phyloP scores from a whole-genome alignment of 2,888 invertebrate genomes.

The Eurois occulta region DNA sequence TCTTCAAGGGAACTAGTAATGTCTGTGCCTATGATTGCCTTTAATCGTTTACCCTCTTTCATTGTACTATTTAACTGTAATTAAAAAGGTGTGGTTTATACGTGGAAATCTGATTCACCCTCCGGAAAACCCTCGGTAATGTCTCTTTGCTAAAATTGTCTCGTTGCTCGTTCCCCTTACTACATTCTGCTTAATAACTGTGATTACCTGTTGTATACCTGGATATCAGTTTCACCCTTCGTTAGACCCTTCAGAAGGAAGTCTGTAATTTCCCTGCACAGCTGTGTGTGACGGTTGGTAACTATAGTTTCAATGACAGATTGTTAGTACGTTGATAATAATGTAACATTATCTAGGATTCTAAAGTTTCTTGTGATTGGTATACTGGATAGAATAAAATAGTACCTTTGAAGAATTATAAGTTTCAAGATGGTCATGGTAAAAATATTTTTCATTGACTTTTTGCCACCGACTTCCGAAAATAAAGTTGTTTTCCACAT shows the following conservation, averaged over 20 bases:
- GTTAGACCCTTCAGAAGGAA: slow-evolving; percentile 21
- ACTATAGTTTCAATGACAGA: slow-evolving; percentile 13
- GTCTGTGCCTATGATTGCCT: background rate
- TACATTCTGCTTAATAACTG: background rate
- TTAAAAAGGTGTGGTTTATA: background rate
- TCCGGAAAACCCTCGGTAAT: background rate
- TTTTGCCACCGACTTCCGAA: too few relatives aligned
- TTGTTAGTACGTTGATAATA: slow-evolving; percentile 1
- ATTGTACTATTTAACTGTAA: background rate
- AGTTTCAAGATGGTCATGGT: background rate
- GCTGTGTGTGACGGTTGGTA: slow-evolving; percentile 1
- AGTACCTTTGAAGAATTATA: background rate
- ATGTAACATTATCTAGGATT: slow-evolving; percentile 31
- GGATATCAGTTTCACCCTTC: slow-evolving; percentile 13
- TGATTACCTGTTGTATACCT: background rate
- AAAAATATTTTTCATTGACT: too few relatives aligned
- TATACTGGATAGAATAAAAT: background rate
- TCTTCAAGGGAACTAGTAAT: background rate
- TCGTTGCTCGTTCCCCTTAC: background rate
- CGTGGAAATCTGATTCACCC: background rate
- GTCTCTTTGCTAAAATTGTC: background rate
- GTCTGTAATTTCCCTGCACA: slow-evolving; percentile 26
- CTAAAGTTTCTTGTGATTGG: slow-evolving; percentile 10
- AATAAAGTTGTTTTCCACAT: too few relatives aligned
- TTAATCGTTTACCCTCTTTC: background rate